Evolutionary conservation across 2,113 vertebrate genomes (phyloP), one percentile per base, ranked within the genome.

Genomic region (Etheostoma spectabile): DNA sequence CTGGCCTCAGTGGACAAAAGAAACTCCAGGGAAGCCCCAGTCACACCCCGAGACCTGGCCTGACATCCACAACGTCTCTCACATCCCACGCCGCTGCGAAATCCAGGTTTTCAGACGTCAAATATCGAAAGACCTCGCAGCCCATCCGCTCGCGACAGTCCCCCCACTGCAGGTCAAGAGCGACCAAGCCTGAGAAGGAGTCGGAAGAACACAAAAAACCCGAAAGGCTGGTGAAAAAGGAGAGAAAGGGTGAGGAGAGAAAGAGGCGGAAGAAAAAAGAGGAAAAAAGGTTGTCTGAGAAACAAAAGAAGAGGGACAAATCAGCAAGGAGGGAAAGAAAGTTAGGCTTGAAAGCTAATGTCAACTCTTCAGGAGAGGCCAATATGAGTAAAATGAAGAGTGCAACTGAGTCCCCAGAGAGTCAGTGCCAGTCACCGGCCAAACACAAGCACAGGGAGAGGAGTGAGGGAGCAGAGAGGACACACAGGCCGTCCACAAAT

Each of bases 241-340:
- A 86, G 49, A 87, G 84, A 68, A 91, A 89, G 33, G 84, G 74
- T 6, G 86, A 90, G 1, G 92, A 89, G 7, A 90, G 83, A 76
- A 94, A 90, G 76, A 90, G 84, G 59, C 87, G 86, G 33, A 93
- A 90, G 80, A 94, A 88, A 79, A 92, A 90, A 65, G 89, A 94
- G 19, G 91, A 89, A 30, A 90, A 86, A 57, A 84, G 66, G 21
- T 11, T 82, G 35, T 55, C 59, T 0, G 86, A 91, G 69, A 89
- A 79, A 60, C 93, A 91, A 83, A 91, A 87, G 86, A 91, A 89
- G 78, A 77, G 65, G 80, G 88, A 90, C 16, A 95, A 78, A 85
- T 30, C 62, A 21, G 59, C 35, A 13, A 90, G 71, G 64, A 92
- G 73, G 46, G 79, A 94, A 35, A 67, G 70, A 68, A 84, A 89